Conservation (phyloP, 2,113 vertebrate genomes). For the Salvelinus namaycush region DNA sequence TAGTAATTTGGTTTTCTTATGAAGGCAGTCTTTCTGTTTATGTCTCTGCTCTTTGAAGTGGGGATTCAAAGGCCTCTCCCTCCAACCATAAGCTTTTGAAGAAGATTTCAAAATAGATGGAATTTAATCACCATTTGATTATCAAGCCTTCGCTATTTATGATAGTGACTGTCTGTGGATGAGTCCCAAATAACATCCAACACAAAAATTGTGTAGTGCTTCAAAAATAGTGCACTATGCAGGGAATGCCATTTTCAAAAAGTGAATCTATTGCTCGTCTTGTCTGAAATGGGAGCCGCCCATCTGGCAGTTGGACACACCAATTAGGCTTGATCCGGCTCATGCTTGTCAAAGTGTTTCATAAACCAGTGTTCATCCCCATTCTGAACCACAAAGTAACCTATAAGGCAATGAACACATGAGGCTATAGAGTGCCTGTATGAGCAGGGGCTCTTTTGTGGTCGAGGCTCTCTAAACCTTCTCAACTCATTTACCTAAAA, state of each 20-base stretch:
- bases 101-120: conserved; percentile 46
- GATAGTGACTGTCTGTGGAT: too few species aligned
- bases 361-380: neutral
- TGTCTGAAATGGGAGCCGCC: neutral
- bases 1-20: conserved; percentile 21
- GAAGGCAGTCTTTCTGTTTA: conserved; percentile 32
- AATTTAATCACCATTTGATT: conserved; percentile 54
- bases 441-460: neutral
- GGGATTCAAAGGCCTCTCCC: conserved; percentile 23
- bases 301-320: neutral
- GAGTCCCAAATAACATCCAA: too few species aligned
- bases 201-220: too few species aligned
- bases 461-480: neutral
- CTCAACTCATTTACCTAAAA: conserved; percentile 1
- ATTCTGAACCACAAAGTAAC: neutral
- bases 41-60: conserved; percentile 50
- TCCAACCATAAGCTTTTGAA: conserved; percentile 30
- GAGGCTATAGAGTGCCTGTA: neutral
- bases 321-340: neutral
- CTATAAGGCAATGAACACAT: neutral
- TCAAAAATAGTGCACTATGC: too few species aligned
- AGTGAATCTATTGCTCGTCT: neutral
- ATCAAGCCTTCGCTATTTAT: conserved; percentile 9
- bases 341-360: neutral
- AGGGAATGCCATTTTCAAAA: neutral